Conservation (phyloP, 2,113 vertebrate genomes). For the Melanocharis versteri region DNA sequence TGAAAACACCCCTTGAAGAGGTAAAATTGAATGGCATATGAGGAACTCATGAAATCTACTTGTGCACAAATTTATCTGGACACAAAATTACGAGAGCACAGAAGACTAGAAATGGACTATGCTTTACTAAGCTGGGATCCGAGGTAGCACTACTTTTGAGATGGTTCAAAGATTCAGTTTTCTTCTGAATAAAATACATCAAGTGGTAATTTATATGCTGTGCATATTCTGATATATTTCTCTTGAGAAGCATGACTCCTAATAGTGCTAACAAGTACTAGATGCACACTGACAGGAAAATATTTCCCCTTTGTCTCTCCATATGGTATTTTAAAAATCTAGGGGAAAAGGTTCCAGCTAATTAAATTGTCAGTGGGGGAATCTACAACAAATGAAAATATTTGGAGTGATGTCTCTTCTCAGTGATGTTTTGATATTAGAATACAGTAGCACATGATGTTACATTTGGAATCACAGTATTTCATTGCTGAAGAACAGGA, state of each 20-base stretch:
- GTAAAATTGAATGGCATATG: constrained; percentile 44
- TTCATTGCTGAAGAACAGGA: background rate
- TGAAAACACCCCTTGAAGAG: constrained; percentile 63
- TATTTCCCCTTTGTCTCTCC: constrained; percentile 59
- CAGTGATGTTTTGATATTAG: background rate
- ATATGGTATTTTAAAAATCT: constrained; percentile 45
- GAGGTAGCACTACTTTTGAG: background rate
- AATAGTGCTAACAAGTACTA: constrained; percentile 39
- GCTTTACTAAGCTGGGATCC: background rate
- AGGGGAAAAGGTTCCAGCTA: constrained; percentile 36
- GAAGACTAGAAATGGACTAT: background rate
- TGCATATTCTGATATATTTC: constrained; percentile 14
- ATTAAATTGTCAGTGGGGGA: constrained; percentile 31
- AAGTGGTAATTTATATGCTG: background rate
- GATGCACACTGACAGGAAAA: constrained; percentile 52
- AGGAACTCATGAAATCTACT: background rate
- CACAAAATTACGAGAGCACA: background rate
- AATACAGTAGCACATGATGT: background rate
- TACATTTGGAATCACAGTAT: background rate
- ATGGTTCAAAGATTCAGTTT: background rate
- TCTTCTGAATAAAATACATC: background rate
- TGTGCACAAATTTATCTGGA: background rate
- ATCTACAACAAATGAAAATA: constrained; percentile 36
- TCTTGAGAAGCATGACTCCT: constrained; percentile 9
- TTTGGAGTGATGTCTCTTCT: constrained; percentile 16